A percentile compares a stretch with the other conserved stretches of the same genome.
These are phyloP conservation scores for Merops nubicus DNA, from an alignment of 2,113 vertebrate genomes.

Conservation along the genomic window DNA sequence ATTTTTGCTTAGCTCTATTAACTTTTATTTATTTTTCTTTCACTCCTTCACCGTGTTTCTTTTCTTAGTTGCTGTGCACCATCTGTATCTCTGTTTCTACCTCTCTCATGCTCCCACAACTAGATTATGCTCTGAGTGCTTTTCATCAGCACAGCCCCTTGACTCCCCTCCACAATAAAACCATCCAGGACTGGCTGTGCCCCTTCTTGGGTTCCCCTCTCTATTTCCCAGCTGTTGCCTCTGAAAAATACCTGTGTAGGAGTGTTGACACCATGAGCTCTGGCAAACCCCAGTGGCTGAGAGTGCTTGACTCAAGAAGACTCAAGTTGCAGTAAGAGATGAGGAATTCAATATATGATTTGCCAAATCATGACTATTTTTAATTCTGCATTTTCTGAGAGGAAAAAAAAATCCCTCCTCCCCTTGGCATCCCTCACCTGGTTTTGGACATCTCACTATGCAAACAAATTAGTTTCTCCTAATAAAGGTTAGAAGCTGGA, in stretches of 20 bases:
- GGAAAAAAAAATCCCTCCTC: background rate
- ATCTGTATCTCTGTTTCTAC: constrained; percentile 54
- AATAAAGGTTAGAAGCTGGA: background rate
- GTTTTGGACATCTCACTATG: background rate
- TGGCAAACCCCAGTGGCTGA: background rate
- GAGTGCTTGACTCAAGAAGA: background rate
- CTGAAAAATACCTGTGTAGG: background rate
- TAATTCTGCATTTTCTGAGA: background rate
- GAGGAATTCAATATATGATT: background rate
- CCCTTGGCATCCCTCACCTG: background rate
- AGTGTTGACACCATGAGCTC: background rate
- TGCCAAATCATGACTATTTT: background rate
- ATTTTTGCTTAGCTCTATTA: constrained; percentile 72
- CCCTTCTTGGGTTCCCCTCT: background rate
- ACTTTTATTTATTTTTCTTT: constrained; percentile 72
- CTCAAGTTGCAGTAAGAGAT: background rate
- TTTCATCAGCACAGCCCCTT: background rate
- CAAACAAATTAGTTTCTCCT: constrained; percentile 24
- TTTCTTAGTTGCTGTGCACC: constrained; percentile 37
- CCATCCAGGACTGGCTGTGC: background rate
- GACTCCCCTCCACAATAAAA: background rate
- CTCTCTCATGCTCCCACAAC: background rate
- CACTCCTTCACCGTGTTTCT: constrained; percentile 57
- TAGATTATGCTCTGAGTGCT: background rate
- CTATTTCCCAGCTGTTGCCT: background rate